These are phyloP conservation scores for Crotophaga sulcirostris DNA, from an alignment of 2,113 vertebrate genomes.

Conservation along the genomic window DNA sequence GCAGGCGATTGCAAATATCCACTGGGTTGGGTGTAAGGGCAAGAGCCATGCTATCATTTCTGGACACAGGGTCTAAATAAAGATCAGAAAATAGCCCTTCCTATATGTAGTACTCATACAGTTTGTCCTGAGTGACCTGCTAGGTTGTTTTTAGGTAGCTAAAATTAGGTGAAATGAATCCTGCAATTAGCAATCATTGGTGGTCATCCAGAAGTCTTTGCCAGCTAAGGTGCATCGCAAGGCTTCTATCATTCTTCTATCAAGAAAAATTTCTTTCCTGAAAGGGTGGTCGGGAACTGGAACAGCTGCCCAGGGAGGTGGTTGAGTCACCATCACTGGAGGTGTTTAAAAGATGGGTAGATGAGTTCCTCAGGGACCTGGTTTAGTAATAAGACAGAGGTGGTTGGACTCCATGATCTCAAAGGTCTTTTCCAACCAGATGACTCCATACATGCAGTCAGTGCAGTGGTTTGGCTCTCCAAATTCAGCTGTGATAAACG, in stretches of 20 bases:
- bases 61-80: not conserved
- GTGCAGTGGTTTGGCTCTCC: not conserved
- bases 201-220: not conserved
- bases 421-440: too few relatives aligned
- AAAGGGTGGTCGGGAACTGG: too few relatives aligned
- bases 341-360: too few relatives aligned
- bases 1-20: fast-evolving
- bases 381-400: too few relatives aligned
- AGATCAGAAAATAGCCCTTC: not conserved
- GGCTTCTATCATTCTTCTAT: not conserved
- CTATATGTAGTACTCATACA: not conserved
- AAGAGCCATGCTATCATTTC: not conserved
- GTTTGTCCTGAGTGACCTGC: not conserved
- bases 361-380: too few relatives aligned
- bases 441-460: not conserved
- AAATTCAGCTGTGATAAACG: not conserved
- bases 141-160: not conserved
- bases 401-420: too few relatives aligned
- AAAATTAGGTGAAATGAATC: not conserved
- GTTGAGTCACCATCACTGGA: too few relatives aligned
- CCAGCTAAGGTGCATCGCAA: not conserved
- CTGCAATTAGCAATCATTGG: not conserved
- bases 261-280: too few relatives aligned
- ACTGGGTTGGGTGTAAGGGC: not conserved
- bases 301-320: too few relatives aligned